Base-by-base conservation (phyloP, 2,113 vertebrate genomes). In the Grammomys dolichurus region DNA sequence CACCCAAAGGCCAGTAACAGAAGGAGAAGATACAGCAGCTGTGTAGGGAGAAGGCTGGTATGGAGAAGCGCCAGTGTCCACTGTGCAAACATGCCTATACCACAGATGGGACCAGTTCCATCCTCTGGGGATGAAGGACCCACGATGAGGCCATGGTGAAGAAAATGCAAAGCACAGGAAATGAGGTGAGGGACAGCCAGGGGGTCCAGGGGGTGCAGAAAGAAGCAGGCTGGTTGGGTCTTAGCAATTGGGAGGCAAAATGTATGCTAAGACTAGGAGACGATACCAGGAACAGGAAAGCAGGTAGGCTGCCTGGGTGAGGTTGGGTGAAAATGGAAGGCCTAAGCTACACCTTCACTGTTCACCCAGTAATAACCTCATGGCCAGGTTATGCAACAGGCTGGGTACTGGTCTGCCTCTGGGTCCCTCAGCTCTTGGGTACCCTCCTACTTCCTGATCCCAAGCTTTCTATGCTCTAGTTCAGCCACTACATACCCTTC, bases 1-100 rank as follows among this genome's bases (percentile, higher is more conserved):
- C 3, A 73, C 36, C 43, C 26, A 1, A 12, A 78, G 36, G 67
- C 20, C 70, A n/a, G 24, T 4, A 17, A 36, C 6, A 60, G 24
- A 33, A 26, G 9, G 51, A 19, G 56, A 84, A 43, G 28, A 78
- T n/a, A 67, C 5, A 22, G 40, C 6, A 13, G 19, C 51, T 4
- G 1, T 56, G 28, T 13, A 84, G 31, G 26, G 13, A 58, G 58
- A 46, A 56, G 31, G 24, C 54, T 28, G 1, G 48, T 20, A 16
- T 72, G 26, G 40, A 43, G 28, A 36, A 36, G n/a, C 5, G 26
- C 67, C 3, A 3, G 17, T 3, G 33, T 31, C 51, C 22, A 7
- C 19, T 4, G 0, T 19, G 28, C 60, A 1, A 4, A 70, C 3
- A 46, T 60, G 5, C 40, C 60, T 20, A 0, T 75, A 43, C 56